These are phyloP conservation scores for Drosophila gaucha DNA, from an alignment of 2,888 invertebrate species.

Conservation along the genomic window DNA sequence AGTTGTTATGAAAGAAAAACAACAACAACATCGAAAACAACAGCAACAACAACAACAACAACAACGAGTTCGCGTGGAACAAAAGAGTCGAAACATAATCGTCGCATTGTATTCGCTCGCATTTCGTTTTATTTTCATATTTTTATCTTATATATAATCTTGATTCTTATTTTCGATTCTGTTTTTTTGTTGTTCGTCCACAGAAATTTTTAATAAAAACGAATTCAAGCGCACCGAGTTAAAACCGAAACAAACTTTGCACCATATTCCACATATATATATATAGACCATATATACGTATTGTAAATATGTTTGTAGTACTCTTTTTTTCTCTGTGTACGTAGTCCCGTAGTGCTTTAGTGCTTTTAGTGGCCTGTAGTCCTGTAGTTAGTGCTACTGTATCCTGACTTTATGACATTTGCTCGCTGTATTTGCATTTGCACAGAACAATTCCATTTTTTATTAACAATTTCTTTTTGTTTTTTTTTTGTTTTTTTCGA, in stretches of 20 bases:
- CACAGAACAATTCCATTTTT: constrained; percentile 41
- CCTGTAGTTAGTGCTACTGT: constrained; percentile 56
- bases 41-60: background rate
- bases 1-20: constrained; percentile 21
- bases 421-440: constrained; percentile 67
- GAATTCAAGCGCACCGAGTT: constrained; percentile 82
- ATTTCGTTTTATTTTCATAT: constrained; percentile 31
- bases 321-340: background rate
- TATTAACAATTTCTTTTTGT: constrained; percentile 3
- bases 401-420: constrained; percentile 73
- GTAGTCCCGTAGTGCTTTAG: constrained; percentile 24
- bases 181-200: constrained; percentile 12
- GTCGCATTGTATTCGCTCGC: constrained; percentile 45
- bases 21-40: constrained; percentile 10
- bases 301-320: constrained; percentile 10
- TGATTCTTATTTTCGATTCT: background rate
- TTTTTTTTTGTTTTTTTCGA: constrained; percentile 1
- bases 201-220: constrained; percentile 51
- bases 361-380: constrained; percentile 38
- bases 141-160: constrained; percentile 16
- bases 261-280: constrained; percentile 60
- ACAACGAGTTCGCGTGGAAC: constrained; percentile 8
- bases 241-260: constrained; percentile 84
- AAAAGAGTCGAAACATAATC: constrained; percentile 38
- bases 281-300: background rate